Evolutionary conservation across 1,140 invertebrate genomes (phyloP).

Genomic region (Mya arenaria): DNA sequence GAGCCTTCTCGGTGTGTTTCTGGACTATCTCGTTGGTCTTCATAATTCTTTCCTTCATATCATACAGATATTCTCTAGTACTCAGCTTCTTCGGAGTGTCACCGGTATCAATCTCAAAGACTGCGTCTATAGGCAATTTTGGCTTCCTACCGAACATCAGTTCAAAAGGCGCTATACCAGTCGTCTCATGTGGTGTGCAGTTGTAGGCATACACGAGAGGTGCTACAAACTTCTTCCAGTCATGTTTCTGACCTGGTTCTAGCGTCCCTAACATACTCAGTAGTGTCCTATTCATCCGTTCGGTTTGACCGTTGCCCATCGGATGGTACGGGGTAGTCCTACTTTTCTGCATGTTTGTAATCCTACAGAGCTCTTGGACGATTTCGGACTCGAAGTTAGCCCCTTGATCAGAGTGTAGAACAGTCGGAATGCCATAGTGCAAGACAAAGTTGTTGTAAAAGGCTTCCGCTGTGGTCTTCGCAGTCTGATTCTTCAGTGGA

Average conservation of each 20-base stretch:
- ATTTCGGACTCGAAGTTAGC: slow-evolving; percentile 34
- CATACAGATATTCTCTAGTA: no score
- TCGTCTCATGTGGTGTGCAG: slow-evolving; percentile 48
- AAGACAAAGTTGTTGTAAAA: slow-evolving; percentile 37
- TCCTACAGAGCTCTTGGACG: slow-evolving; percentile 30
- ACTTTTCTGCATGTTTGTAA: slow-evolving; percentile 26
- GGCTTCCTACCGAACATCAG: no score
- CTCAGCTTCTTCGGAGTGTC: no score
- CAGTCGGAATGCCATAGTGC: slow-evolving; percentile 23
- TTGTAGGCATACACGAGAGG: slow-evolving; percentile 36
- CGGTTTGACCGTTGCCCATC: no score
- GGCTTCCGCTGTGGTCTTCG: slow-evolving; percentile 45
- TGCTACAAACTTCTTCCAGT: slow-evolving; percentile 19
- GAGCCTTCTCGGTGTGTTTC: slow-evolving; percentile 10
- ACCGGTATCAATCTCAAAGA: no score
- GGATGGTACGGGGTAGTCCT: slow-evolving; percentile 43
- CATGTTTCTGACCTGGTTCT: slow-evolving; percentile 14
- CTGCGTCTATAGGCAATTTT: no score
- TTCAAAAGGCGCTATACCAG: no score
- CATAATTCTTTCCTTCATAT: no score
- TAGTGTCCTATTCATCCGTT: slow-evolving; percentile 41
- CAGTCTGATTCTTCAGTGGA: slow-evolving; percentile 53
- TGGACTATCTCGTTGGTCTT: no score
- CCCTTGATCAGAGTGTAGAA: slow-evolving; percentile 46
- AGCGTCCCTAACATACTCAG: slow-evolving; percentile 26